Evolutionary conservation across 2,888 invertebrate species (phyloP).

Genomic region (Pantelozetes paolii): DNA sequence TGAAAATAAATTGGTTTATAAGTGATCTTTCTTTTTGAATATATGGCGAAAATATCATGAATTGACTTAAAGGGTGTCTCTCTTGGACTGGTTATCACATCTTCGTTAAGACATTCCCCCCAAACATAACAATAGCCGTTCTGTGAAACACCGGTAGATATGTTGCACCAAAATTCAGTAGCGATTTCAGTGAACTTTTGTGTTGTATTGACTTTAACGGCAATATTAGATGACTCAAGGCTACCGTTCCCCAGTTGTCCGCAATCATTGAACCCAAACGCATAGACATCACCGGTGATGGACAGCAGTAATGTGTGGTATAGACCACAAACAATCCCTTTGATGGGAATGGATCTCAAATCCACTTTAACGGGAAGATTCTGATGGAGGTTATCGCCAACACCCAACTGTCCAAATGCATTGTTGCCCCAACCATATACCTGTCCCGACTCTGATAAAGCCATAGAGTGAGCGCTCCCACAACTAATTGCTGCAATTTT

Average conservation of each 20-base stretch:
- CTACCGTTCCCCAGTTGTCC: conserved; percentile 34
- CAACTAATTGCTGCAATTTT: conserved; percentile 10
- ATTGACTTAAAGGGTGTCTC: conserved; percentile 36
- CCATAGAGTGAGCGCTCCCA: conserved; percentile 39
- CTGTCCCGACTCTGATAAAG: conserved; percentile 23
- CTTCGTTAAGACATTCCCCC: conserved; percentile 37
- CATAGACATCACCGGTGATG: conserved; percentile 38
- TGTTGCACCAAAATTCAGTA: conserved; percentile 34
- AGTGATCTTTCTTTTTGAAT: conserved; percentile 26
- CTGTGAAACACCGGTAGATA: conserved; percentile 30
- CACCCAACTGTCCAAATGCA: conserved; percentile 33
- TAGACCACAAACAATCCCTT: conserved; percentile 26
- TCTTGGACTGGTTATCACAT: conserved; percentile 11
- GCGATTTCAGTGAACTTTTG: conserved; percentile 36
- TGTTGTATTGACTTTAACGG: conserved; percentile 23
- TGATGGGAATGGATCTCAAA: background rate
- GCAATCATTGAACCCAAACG: conserved; percentile 35
- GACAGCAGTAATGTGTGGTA: conserved; percentile 34
- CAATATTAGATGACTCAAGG: conserved; percentile 22
- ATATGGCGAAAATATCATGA: conserved; percentile 27
- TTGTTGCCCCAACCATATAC: conserved; percentile 40
- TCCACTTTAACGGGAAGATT: conserved; percentile 27
- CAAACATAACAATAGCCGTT: conserved; percentile 38
- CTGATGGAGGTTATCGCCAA: conserved; percentile 38
- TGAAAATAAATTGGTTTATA: conserved; percentile 18